Percentiles rank a stretch among this genome's conserved stretches.
Evolutionary conservation across 2,113 vertebrate species (phyloP).

Genomic region (Felis catus): DNA sequence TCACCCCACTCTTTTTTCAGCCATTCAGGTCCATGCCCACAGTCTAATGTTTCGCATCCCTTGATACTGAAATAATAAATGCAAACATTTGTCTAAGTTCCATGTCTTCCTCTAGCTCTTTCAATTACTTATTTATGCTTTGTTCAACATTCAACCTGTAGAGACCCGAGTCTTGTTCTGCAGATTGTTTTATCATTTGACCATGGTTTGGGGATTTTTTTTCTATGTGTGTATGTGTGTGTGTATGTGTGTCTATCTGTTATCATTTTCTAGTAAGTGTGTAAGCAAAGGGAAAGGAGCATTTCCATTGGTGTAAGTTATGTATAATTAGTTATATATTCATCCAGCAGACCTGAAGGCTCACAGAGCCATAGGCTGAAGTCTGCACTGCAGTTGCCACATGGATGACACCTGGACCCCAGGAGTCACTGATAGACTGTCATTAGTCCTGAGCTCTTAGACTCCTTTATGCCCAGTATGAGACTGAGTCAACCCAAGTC

Average conservation of each 20-base stretch:
- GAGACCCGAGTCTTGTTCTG: background rate
- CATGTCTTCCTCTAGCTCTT: background rate
- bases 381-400: background rate
- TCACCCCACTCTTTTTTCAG: background rate
- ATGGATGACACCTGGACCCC: background rate
- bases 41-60: background rate
- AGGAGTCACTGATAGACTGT: background rate
- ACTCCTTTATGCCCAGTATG: background rate
- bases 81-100: background rate
- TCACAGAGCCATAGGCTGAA: background rate
- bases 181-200: background rate
- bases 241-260: background rate
- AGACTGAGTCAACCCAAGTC: background rate
- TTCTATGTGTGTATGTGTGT: background rate
- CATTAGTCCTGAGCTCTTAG: background rate
- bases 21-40: background rate
- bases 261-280: background rate
- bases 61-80: background rate
- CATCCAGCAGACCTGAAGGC: background rate
- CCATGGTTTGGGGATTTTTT: background rate
- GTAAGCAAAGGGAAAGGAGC: background rate
- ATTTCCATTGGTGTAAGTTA: background rate
- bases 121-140: background rate
- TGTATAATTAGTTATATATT: background rate
- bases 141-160: background rate